Percentiles rank a stretch among this genome's conserved stretches.
Evolutionary conservation across 2,113 vertebrate species (phyloP).

Genomic region (Cavia porcellus): DNA sequence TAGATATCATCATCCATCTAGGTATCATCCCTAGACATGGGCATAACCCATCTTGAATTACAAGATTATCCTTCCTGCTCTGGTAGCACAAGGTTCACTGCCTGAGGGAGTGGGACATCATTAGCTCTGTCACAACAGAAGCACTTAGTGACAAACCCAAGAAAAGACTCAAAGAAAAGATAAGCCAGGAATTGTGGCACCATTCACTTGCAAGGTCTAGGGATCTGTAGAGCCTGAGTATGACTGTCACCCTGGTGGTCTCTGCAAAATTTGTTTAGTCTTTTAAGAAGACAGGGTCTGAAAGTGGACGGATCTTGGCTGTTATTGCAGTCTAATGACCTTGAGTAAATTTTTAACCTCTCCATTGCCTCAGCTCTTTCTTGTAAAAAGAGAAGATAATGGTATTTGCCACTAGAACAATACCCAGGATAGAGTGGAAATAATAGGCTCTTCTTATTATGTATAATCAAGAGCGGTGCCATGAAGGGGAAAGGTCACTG

Average conservation of each 20-base stretch:
- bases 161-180: neutral
- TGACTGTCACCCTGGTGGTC: neutral
- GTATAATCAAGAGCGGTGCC: neutral
- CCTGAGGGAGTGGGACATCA: neutral
- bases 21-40: too few species aligned
- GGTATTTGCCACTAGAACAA: neutral
- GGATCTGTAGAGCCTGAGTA: neutral
- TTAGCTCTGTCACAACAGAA: neutral
- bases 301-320: neutral
- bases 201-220: neutral
- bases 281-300: neutral
- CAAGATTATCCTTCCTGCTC: neutral
- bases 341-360: neutral
- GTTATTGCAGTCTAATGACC: neutral
- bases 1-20: too few species aligned
- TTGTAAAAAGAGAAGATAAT: neutral
- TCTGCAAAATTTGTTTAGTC: neutral
- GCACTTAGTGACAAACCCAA: neutral
- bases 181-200: neutral
- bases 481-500: neutral
- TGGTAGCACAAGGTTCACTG: neutral
- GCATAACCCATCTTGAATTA: constrained; percentile 9
- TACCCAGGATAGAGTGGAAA: neutral
- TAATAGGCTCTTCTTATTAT: neutral
- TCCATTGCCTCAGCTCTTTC: neutral